Evolutionary conservation across 92 coral and sea anemone species (phyloP), one percentile per base, ranked within the genome.

Genomic region (Epizoanthus ramosus): DNA sequence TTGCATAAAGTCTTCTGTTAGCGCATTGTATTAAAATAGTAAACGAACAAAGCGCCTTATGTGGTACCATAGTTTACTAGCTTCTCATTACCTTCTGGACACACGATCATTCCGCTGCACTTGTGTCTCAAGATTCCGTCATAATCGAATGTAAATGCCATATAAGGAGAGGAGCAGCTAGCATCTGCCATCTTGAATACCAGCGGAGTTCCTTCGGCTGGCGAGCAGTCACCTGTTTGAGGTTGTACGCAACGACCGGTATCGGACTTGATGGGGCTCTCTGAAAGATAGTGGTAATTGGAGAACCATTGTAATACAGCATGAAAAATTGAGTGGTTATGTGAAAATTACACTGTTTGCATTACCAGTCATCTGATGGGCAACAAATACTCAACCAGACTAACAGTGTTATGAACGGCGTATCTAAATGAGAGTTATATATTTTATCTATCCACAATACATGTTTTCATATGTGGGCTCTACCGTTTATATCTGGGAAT

Each of bases 141-240:
- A 23, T 73, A 73, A 63, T 73, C 64, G 25, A 73, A 73, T 50
- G 79, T 73, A 61, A 54, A 73, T 28, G 79, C 79, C 79, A 73
- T 73, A 24, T 24, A 23, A 12, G 79, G 63, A 73, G 57, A 56
- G n/a, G 57, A 16, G 25, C 79, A 73, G 19, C 9, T 53, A 0
- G 18, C 17, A 3, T 73, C 58, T 53, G 57, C 39, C 79, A 47
- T 24, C 58, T 24, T 73, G 79, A 52, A 73, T 33, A 73, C 14
- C 63, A 73, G 10, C 63, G 61, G 63, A 52, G 79, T 73, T 53
- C 79, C 79, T 24, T 73, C 79, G 3, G 64, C 43, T 73, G 79
- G 79, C 3, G 57, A 2, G n/a, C 79, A 73, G 18, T 14, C 41
- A 33, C 79, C 63, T 17, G 64, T 53, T 23, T 53, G 17, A 22